phyloP scores from a whole-genome alignment of 2,888 invertebrate genomes.

The Amblyjoppa fuscipennis region DNA sequence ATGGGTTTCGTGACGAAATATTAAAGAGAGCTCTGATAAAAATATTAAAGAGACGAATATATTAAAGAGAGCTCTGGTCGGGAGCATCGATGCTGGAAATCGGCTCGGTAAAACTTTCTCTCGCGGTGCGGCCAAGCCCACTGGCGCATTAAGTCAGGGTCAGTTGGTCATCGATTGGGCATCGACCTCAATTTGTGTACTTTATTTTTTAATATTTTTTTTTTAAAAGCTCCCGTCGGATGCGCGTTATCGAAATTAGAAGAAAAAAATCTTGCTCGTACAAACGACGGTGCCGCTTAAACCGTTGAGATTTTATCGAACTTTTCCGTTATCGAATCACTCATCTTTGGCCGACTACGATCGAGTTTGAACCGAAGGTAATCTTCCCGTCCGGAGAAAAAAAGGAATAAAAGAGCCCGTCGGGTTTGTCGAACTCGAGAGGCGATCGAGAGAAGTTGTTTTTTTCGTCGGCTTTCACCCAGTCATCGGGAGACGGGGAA shows the following conservation, averaged over 20 bases:
- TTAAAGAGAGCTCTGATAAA: not conserved
- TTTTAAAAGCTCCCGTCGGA: constrained; percentile 7
- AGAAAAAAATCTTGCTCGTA: not conserved
- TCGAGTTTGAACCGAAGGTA: constrained; percentile 45
- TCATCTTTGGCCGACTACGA: constrained; percentile 37
- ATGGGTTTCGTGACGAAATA: constrained; percentile 3
- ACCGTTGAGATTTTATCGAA: not conserved
- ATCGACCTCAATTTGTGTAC: constrained; percentile 29
- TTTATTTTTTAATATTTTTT: constrained; percentile 20
- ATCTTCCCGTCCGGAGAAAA: constrained; percentile 25
- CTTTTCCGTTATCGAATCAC: constrained; percentile 22
- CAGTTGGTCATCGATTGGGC: constrained; percentile 52
- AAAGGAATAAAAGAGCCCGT: constrained; percentile 13
- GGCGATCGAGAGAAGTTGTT: constrained; percentile 49
- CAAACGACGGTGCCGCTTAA: not conserved
- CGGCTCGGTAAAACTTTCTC: constrained; percentile 23
- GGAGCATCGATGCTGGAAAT: constrained; percentile 10
- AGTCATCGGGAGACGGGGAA: constrained; percentile 42
- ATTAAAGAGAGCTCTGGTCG: not conserved
- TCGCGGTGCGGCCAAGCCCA: constrained; percentile 1
- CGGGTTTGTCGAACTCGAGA: constrained; percentile 42
- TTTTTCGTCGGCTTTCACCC: constrained; percentile 77
- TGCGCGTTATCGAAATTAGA: not conserved
- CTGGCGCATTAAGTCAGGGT: constrained; percentile 23
- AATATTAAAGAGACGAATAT: not conserved